Percentiles rank a stretch among this genome's conserved stretches.
These are phyloP conservation scores for Octonoba sinensis DNA, from an alignment of 2,888 invertebrate genomes.

Conservation along the genomic window DNA sequence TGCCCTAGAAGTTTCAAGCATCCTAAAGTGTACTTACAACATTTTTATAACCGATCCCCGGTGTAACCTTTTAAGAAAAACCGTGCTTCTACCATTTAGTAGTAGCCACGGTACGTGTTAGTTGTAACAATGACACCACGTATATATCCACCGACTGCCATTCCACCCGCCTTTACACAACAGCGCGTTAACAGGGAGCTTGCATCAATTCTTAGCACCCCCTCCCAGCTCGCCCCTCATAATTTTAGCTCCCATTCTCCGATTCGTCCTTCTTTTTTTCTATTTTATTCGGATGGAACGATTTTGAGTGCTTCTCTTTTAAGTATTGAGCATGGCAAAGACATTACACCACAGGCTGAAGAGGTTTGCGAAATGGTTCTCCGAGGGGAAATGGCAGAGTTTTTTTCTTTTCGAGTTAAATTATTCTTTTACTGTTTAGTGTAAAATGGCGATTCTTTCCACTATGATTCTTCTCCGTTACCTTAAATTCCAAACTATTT, in stretches of 20 bases:
- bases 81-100: slow-evolving; percentile 59
- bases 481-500: no score
- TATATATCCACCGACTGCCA: slow-evolving; percentile 21
- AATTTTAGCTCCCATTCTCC: slow-evolving; percentile 48
- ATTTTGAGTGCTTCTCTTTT: slow-evolving; percentile 59
- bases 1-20: not conserved
- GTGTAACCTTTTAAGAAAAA: slow-evolving; percentile 60
- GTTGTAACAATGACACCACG: slow-evolving; percentile 62
- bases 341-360: slow-evolving; percentile 26
- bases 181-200: slow-evolving; percentile 45
- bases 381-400: not conserved
- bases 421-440: slow-evolving; percentile 7
- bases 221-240: slow-evolving; percentile 27
- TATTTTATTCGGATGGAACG: slow-evolving; percentile 27
- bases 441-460: slow-evolving; percentile 8
- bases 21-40: slow-evolving; percentile 25
- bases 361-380: slow-evolving; percentile 36
- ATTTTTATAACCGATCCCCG: slow-evolving; percentile 51
- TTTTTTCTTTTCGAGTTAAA: slow-evolving; percentile 23
- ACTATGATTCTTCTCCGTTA: no score
- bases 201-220: slow-evolving; percentile 56
- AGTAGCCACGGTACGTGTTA: slow-evolving; percentile 52
- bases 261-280: slow-evolving; percentile 9
- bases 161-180: slow-evolving; percentile 6
- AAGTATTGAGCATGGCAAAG: slow-evolving; percentile 61